Base-by-base conservation (phyloP, 92 coral and sea anemone species). In the Micromussa lordhowensis region DNA sequence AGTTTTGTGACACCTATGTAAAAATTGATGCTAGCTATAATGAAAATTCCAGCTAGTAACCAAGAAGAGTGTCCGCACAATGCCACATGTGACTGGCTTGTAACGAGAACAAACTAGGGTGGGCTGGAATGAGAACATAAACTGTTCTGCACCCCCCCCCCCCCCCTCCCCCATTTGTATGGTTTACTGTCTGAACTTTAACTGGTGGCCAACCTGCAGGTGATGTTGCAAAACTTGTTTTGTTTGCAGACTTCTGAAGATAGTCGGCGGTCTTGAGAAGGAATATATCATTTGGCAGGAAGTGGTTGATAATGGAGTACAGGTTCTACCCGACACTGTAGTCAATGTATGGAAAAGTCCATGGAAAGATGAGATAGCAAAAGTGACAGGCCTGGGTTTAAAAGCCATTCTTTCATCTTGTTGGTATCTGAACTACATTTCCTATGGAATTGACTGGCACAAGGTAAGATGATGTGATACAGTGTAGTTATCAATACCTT, bases 211-310 rank as follows among this genome's bases (percentile, higher is more conserved):
- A 7, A 44, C 13, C n/a, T 44, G 51, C 51, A 44, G 51, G 51
- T 44, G 0, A 44, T 44, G 51, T 44, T 5, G 29, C 68, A 61
- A 61, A 59, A 61, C 68, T 10, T 24, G 2, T 61, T 48, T 53
- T 83, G 19, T 2, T 73, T 84, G 55, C 75, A 71, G 98, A 61
- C 88, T 98, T 57, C 63, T 94, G 75, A 86, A 98, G 76, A 96
- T 96, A 18, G 77, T 98, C 19, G 96, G 89, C 3, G 66, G 94
- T n/a, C 93, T 96, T 35, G 81, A 78, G 5, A 98, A 94, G 90
- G 82, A 86, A 8, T 94, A 95, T 79, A 94, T 98, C 29, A 88
- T 98, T 77, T 98, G 99, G 99, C 98, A 98, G 83, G 98, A 96
- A 63, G 99, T 96, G 0, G 86, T 96, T n/a, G 99, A 97, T 75